These are phyloP conservation scores for Athene noctua DNA, from an alignment of 2,113 vertebrate species.

Conservation along the genomic window DNA sequence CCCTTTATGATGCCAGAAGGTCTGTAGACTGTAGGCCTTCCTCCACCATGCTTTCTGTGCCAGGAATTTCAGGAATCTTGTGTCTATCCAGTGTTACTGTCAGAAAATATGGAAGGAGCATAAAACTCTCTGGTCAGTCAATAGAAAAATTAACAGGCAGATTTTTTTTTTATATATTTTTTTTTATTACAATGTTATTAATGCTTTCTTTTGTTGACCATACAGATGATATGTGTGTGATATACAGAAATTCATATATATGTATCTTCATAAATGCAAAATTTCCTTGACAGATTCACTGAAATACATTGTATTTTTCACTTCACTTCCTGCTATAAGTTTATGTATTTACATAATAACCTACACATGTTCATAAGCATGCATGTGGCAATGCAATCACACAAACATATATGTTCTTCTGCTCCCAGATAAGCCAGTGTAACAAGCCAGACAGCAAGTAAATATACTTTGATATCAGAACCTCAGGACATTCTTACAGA, in stretches of 20 bases:
- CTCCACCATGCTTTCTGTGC: not conserved
- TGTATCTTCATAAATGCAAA: not conserved
- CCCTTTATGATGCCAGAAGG: not conserved
- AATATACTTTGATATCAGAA: not conserved
- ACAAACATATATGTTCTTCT: not conserved
- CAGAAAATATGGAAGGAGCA: not conserved
- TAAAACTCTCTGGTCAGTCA: not conserved
- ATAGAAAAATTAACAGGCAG: not conserved
- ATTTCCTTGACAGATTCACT: not conserved
- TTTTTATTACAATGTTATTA: not conserved
- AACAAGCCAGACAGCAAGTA: not conserved
- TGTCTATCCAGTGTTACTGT: not conserved
- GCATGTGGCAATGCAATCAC: not conserved
- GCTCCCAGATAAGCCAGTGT: not conserved
- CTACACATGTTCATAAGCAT: not conserved
- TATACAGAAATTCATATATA: not conserved
- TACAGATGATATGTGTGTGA: not conserved
- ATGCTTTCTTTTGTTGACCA: not conserved
- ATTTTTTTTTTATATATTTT: not conserved
- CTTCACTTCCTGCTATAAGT: not conserved
- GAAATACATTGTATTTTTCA: not conserved
- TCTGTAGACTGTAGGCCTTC: not conserved
- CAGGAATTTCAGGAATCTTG: not conserved
- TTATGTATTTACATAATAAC: not conserved
- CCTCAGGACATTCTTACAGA: not conserved